Evolutionary conservation across 64 coral and sea anemone genomes (phyloP), one percentile per base, ranked within the genome.

Genomic region (Anthopleura sola): DNA sequence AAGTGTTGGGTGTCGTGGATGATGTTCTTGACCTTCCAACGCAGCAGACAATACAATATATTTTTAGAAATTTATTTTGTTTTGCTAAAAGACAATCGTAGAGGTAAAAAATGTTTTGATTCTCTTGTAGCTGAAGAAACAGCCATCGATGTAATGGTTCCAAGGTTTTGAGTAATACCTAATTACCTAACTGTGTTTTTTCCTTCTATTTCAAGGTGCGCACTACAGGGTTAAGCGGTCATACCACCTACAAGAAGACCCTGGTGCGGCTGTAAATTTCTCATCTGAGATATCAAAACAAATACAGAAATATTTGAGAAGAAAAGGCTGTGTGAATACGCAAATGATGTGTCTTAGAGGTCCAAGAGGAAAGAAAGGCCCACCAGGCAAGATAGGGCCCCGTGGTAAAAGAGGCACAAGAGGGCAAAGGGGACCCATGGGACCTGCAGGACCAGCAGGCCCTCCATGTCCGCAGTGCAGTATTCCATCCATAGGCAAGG

Each of bases 321-420:
- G n/a, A 3, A 37, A 86, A 37, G 69, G 78, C 23, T 91, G 89
- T 50, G 50, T 50, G 12, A 80, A 81, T 6, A 68, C 78, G 20
- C 38, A 86, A 36, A 91, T 57, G 60, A 77, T 80, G 57, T 89
- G 91, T 49, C 49, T 78, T 5, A 71, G 54, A 68, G 76, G 91
- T 26, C 83, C 50, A 14, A 84, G 77, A 24, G 91, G 91, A 54
- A 82, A 37, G 37, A 78, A 75, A 21, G 71, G 90, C 60, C 39
- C 36, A 13, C 36, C 46, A 49, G 89, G 89, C 18, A 46, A 37
- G 34, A 24, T 49, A 15, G 90, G 90, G 16, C 80, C 78, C 0
- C 31, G 57, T 10, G 90, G 86, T 19, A 47, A 33, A 36, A 83
- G 55, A 20, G 91, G 91, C 2, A 28, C 82, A 53, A 47, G 84